Evolutionary conservation across 2,888 invertebrate genomes (phyloP).

Genomic region (Ennomos quercinarius): DNA sequence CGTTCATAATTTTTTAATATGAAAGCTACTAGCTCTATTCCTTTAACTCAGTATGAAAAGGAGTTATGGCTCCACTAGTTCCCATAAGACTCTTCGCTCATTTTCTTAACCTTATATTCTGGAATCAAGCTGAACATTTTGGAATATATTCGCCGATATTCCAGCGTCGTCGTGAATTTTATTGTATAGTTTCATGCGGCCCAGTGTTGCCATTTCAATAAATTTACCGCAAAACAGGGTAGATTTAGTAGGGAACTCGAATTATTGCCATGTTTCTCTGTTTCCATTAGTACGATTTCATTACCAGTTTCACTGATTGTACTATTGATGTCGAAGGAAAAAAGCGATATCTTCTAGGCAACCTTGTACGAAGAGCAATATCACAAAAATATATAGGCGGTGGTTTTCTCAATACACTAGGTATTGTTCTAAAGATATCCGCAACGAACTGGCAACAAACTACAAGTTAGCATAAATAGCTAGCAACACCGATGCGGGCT

Average conservation of each 20-base stretch:
- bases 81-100: slow-evolving; percentile 36
- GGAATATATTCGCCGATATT: slow-evolving; percentile 45
- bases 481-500: slow-evolving; percentile 44
- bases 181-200: slow-evolving; percentile 52
- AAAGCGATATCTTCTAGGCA: no score
- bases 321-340: no score
- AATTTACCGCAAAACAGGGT: background rate
- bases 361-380: no score
- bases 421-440: no score
- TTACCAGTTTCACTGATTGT: no score
- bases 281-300: no score
- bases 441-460: background rate
- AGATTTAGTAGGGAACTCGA: background rate
- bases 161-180: slow-evolving; percentile 50
- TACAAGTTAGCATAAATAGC: slow-evolving; percentile 1
- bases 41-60: slow-evolving; percentile 18
- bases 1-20: slow-evolving; percentile 3
- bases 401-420: no score
- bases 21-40: slow-evolving; percentile 9
- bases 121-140: slow-evolving; percentile 41
- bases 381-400: no score
- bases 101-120: slow-evolving; percentile 40
- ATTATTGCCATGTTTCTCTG: no score
- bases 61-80: slow-evolving; percentile 30
- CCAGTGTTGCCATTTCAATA: slow-evolving; percentile 26